phyloP scores from a whole-genome alignment of 2,797 vertebrate species.

The Peromyscus melanophrys region DNA sequence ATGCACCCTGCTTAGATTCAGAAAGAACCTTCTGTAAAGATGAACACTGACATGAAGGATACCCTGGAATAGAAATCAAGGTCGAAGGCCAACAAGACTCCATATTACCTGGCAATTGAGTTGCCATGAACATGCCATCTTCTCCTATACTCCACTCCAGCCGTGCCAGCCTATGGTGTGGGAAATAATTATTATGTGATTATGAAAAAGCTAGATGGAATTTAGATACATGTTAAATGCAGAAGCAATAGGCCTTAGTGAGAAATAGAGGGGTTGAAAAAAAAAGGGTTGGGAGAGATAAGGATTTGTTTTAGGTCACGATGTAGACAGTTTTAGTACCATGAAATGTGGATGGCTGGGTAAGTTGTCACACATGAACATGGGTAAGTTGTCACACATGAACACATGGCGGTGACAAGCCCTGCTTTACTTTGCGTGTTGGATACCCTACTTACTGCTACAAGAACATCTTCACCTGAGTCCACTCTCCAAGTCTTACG shows the following conservation, averaged over 20 bases:
- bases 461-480: background rate
- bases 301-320: slow-evolving; percentile 3
- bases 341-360: background rate
- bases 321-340: background rate
- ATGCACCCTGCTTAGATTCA: background rate
- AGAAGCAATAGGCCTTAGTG: background rate
- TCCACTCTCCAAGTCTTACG: background rate
- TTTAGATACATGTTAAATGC: background rate
- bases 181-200: background rate
- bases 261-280: background rate
- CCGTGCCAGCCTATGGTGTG: background rate
- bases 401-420: background rate
- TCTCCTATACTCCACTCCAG: background rate
- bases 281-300: background rate
- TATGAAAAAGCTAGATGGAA: background rate
- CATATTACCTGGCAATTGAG: background rate
- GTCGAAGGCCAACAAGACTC: background rate
- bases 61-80: background rate
- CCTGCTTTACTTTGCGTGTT: background rate
- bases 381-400: background rate
- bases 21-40: slow-evolving; percentile 8
- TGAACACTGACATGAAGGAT: background rate
- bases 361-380: background rate
- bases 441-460: background rate
- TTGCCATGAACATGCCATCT: background rate